A percentile compares a stretch with the other conserved stretches of the same genome.
Conservation (phyloP, 2,888 invertebrate genomes). For the Eupithecia exiguata region DNA sequence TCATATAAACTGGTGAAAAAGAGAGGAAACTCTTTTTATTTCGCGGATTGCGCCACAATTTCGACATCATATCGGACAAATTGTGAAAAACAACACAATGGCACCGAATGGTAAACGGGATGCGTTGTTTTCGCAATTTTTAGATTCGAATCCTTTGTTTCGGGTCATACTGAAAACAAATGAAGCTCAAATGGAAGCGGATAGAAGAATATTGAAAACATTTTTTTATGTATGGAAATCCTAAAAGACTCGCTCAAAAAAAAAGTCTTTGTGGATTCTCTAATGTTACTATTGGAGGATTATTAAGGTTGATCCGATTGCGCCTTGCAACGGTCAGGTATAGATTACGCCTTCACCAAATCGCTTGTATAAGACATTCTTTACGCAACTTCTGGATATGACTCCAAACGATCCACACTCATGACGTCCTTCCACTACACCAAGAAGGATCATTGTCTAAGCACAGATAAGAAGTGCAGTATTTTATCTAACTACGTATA, state of each 20-base stretch:
- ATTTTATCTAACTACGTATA: neutral
- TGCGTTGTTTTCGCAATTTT: neutral
- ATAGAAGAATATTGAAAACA: too few species aligned
- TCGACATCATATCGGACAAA: neutral
- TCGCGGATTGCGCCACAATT: conserved; percentile 5
- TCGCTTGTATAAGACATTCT: neutral
- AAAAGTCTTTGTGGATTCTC: neutral
- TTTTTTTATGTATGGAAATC: neutral
- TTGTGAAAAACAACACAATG: neutral
- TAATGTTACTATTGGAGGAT: neutral
- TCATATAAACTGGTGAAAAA: neutral
- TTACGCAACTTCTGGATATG: too few species aligned
- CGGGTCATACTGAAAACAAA: neutral
- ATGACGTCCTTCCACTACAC: neutral
- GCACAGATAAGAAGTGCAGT: too few species aligned
- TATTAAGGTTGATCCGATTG: too few species aligned
- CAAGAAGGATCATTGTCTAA: too few species aligned
- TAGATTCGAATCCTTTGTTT: neutral
- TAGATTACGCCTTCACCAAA: neutral
- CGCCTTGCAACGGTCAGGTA: neutral
- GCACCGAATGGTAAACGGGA: neutral
- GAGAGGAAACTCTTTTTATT: conserved; percentile 2
- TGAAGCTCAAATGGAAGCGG: neutral
- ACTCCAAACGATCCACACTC: neutral
- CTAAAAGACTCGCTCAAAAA: neutral